Evolutionary conservation across 2,888 invertebrate species (phyloP).

Genomic region (Ormyrus labotus): DNA sequence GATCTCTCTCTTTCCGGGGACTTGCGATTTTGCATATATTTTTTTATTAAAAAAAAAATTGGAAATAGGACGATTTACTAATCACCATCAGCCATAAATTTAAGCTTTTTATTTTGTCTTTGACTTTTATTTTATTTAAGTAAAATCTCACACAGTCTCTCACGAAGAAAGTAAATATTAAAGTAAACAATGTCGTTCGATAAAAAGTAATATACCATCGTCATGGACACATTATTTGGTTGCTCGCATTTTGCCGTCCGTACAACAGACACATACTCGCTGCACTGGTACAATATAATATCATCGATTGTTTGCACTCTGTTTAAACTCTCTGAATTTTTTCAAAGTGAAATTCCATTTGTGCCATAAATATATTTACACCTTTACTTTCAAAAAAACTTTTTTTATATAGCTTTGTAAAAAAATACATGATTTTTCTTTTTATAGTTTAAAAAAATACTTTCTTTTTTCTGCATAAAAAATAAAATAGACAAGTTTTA

Average conservation of each 20-base stretch:
- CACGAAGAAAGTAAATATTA: constrained; percentile 58
- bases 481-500: no score
- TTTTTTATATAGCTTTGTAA: not conserved
- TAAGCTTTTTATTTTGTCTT: constrained; percentile 57
- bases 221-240: constrained; percentile 18
- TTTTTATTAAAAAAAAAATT: constrained; percentile 17
- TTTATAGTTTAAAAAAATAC: no score
- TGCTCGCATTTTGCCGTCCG: constrained; percentile 21
- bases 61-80: constrained; percentile 47
- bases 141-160: constrained; percentile 68
- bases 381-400: not conserved
- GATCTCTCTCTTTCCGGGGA: constrained; percentile 54
- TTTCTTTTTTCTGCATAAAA: no score
- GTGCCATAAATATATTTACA: not conserved
- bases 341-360: constrained; percentile 13
- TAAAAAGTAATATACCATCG: constrained; percentile 52
- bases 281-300: constrained; percentile 41
- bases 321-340: constrained; percentile 22
- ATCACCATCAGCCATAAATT: constrained; percentile 70
- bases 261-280: constrained; percentile 38
- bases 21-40: constrained; percentile 27
- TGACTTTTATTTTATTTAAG: constrained; percentile 71
- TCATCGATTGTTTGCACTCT: constrained; percentile 13
- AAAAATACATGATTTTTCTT: no score
- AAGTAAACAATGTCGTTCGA: constrained; percentile 56